Base-by-base conservation (phyloP, 2,797 vertebrate species). In the Varecia variegata region DNA sequence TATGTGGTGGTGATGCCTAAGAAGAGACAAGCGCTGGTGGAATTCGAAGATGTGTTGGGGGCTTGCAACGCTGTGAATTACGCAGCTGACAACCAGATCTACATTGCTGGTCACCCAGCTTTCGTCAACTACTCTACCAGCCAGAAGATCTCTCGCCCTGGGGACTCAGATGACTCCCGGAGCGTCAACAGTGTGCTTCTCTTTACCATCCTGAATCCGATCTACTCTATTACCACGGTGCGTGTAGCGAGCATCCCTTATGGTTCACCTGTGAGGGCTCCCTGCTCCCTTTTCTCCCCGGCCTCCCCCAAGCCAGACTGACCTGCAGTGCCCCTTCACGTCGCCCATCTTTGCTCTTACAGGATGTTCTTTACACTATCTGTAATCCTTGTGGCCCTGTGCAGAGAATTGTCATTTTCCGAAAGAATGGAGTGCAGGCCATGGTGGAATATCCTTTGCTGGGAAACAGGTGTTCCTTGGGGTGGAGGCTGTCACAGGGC, bases 371-470 rank as follows among this genome's bases (percentile, higher is more conserved):
- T 13, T 99, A 99, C 98, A 99, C 99, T 30, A 99, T 99, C 97
- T 99, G 99, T 98, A 99, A 99, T 97, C 99, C 99, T 88, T 99
- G 99, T 7, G 99, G 99, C 21, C 99, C 99, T 0, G 99, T 99
- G 14, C 99, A 99, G 98, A 99, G 99, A 96, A 99, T 99, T 12
- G 99, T 99, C 82, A 99, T 99, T 98, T 99, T 99, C 98, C 98
- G 99, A 94, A 99, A 99, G 98, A 99, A 99, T 82, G 99, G 99
- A 0, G 99, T 99, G 50, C 99, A 99, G 98, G 99, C 99, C 84
- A 99, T 99, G 99, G 99, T 99, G 76, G 99, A 99, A 99, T 99
- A 99, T 99, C 99, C 99, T 99, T 99, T 97, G n/a, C 32, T 92
- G 58, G 40, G 67, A 79, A 91, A 52, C 15, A 23, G 18, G 52